phyloP scores from a whole-genome alignment of 2,797 vertebrate genomes.

The Margarornis squamiger region DNA sequence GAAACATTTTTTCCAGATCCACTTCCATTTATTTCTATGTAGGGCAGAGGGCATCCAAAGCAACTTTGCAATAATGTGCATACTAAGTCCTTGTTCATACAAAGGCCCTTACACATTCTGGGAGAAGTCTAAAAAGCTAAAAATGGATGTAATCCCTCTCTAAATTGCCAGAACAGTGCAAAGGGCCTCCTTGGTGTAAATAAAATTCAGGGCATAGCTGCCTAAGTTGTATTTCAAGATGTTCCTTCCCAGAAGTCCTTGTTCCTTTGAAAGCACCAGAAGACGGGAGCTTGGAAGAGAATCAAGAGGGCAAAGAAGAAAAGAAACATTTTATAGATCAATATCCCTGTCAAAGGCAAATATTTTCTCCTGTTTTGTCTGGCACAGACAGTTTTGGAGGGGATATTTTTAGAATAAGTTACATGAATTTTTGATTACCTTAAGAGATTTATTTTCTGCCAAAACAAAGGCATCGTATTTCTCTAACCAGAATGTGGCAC shows the following conservation, averaged over 20 bases:
- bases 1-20: slow-evolving; percentile 41
- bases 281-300: neutral
- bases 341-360: slow-evolving; percentile 39
- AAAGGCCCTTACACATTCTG: neutral
- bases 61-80: neutral
- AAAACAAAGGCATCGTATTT: slow-evolving; percentile 61
- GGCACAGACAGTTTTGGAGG: slow-evolving; percentile 32
- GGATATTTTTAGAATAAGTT: slow-evolving; percentile 48
- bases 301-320: slow-evolving; percentile 20
- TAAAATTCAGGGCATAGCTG: neutral
- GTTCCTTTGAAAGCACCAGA: neutral
- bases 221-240: neutral
- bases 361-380: slow-evolving; percentile 67
- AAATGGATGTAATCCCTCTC: neutral
- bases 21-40: neutral
- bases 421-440: slow-evolving; percentile 64
- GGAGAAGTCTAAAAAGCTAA: neutral
- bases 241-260: neutral
- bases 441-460: slow-evolving; percentile 66
- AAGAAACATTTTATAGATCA: slow-evolving; percentile 51
- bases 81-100: neutral
- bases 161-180: neutral
- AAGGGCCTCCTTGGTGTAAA: neutral
- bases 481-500: slow-evolving; percentile 61
- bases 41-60: neutral